These are phyloP conservation scores for Campoplex nolae DNA, from an alignment of 2,888 invertebrate genomes.

Conservation along the genomic window DNA sequence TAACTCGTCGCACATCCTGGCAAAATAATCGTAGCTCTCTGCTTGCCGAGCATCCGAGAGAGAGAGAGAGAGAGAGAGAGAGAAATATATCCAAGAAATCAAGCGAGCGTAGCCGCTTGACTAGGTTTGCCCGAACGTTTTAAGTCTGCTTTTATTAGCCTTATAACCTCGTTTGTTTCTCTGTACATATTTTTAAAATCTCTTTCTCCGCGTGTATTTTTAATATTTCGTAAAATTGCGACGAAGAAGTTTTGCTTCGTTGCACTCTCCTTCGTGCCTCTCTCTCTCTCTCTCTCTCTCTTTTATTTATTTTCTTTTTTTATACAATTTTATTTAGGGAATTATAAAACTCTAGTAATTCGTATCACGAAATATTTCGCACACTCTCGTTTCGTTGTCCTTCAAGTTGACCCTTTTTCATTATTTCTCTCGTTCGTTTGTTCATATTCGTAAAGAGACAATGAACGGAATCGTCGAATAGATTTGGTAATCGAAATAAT, in stretches of 20 bases:
- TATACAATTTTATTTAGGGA: not conserved
- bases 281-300: too few relatives aligned
- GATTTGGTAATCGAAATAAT: not conserved
- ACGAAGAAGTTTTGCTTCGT: constrained; percentile 46
- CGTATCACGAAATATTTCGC: too few relatives aligned
- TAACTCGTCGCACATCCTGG: constrained; percentile 13
- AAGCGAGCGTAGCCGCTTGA: constrained; percentile 27
- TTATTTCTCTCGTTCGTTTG: too few relatives aligned
- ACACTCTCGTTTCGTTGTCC: not conserved
- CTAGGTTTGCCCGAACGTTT: not conserved
- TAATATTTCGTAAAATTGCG: constrained; percentile 27
- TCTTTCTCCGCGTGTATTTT: not conserved
- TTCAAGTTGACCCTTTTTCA: not conserved
- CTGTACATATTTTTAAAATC: constrained; percentile 17
- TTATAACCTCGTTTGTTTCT: constrained; percentile 67
- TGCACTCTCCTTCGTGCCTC: constrained; percentile 34
- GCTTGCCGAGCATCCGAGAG: not conserved
- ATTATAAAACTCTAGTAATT: not conserved
- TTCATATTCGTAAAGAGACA: too few relatives aligned
- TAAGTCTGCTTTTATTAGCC: constrained; percentile 69
- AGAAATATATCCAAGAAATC: constrained; percentile 21
- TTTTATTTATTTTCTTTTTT: too few relatives aligned
- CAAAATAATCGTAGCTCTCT: not conserved
- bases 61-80: not conserved
- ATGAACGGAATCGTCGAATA: not conserved